phyloP scores from a whole-genome alignment of 2,113 vertebrate genomes.

The Cynopterus brachyotis region DNA sequence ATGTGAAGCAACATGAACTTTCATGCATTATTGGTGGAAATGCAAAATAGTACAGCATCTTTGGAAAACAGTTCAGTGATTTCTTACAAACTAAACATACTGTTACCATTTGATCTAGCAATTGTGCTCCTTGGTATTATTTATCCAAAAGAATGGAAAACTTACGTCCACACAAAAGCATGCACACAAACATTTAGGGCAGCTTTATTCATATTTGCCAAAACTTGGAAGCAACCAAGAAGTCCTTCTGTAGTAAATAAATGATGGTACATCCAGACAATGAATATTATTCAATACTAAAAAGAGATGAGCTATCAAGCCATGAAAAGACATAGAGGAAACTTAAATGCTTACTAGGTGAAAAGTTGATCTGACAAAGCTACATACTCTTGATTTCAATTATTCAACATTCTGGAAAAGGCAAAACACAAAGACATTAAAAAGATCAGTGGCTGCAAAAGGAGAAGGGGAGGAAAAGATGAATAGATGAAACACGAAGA shows the following conservation, averaged over 20 bases:
- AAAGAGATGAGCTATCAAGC: background rate
- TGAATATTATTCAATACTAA: background rate
- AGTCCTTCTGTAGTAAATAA: background rate
- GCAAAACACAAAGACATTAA: background rate
- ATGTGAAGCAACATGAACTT: background rate
- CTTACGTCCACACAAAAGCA: background rate
- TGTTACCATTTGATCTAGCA: background rate
- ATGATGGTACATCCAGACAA: background rate
- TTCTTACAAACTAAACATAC: slow-evolving; percentile 8
- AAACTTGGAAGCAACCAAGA: background rate
- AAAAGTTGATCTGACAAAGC: background rate
- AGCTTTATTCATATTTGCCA: background rate
- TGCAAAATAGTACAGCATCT: background rate
- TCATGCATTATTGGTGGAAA: background rate
- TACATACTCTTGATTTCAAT: background rate
- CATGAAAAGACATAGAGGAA: background rate
- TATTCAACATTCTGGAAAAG: background rate
- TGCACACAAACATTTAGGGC: background rate
- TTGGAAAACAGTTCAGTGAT: background rate
- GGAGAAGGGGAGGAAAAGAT: background rate
- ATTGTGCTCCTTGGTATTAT: background rate
- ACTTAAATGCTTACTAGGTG: background rate
- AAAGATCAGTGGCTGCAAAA: background rate
- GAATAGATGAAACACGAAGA: background rate
- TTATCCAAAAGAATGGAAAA: background rate